Percentiles rank a stretch among this genome's conserved stretches.
Conservation (phyloP, 2,113 vertebrate species). For the Aythya baeri region DNA sequence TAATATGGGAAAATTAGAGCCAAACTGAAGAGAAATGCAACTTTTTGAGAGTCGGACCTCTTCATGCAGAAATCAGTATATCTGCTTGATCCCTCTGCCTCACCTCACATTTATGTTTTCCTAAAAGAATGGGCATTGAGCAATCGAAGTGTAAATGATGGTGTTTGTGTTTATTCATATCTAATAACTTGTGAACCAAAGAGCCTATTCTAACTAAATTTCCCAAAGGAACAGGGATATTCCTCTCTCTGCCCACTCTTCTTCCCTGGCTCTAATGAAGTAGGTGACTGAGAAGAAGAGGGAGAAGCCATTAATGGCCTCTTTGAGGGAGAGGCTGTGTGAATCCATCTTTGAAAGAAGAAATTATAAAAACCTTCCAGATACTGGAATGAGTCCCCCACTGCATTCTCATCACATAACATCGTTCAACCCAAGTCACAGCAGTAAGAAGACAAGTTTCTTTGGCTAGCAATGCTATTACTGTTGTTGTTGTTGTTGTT, state of each 20-base stretch:
- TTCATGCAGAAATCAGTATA: not conserved
- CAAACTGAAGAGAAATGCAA: not conserved
- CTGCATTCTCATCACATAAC: not conserved
- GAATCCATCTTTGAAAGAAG: not conserved
- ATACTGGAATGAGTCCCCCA: not conserved
- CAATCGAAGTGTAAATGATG: not conserved
- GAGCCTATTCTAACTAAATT: not conserved
- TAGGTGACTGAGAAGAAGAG: not conserved
- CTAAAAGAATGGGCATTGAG: not conserved
- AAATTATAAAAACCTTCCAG: not conserved
- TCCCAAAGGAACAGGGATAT: not conserved
- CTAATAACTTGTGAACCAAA: not conserved
- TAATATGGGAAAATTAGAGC: not conserved
- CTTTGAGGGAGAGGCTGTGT: not conserved
- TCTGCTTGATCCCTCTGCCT: not conserved
- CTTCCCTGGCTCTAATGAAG: not conserved
- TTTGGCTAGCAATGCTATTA: not conserved
- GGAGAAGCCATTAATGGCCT: not conserved
- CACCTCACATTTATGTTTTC: not conserved
- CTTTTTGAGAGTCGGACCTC: not conserved
- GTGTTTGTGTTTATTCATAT: not conserved
- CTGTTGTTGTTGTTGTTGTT: not conserved
- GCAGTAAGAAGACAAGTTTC: not conserved
- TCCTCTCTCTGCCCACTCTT: not conserved
- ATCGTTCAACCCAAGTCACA: not conserved